Conservation (phyloP, 2,888 invertebrate genomes). For the Mythimna albipuncta region DNA sequence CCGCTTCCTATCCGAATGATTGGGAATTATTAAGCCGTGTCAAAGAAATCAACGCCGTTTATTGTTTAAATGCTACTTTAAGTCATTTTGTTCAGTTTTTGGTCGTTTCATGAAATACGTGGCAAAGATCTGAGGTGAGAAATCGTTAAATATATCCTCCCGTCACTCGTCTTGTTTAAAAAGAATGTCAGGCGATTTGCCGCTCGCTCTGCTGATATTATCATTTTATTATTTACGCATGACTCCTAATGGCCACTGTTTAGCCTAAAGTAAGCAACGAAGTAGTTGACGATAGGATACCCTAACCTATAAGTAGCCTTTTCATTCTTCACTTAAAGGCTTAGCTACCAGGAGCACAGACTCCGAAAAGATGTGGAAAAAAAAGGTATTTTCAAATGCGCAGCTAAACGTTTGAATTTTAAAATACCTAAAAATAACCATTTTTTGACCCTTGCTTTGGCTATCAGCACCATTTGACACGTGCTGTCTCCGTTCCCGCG, state of each 20-base stretch:
- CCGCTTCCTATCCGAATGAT: conserved; percentile 15
- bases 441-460: neutral
- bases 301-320: too few relatives aligned
- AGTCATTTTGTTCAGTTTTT: neutral
- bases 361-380: neutral
- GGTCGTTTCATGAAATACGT: neutral
- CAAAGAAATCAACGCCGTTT: neutral
- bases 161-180: too few relatives aligned
- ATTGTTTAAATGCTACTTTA: conserved; percentile 9
- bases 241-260: too few relatives aligned
- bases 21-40: conserved; percentile 16
- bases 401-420: neutral
- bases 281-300: too few relatives aligned
- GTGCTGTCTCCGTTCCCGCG: neutral
- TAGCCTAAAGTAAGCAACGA: too few relatives aligned
- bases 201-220: too few relatives aligned
- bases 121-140: neutral
- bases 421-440: neutral
- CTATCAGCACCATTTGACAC: conserved; percentile 14
- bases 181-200: too few relatives aligned
- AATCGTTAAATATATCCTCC: too few relatives aligned
- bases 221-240: too few relatives aligned
- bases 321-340: too few relatives aligned
- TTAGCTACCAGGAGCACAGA: neutral
- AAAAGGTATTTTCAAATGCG: neutral